Base-by-base conservation (phyloP, 1,140 invertebrate genomes). In the Muscidifurax raptorellus region DNA sequence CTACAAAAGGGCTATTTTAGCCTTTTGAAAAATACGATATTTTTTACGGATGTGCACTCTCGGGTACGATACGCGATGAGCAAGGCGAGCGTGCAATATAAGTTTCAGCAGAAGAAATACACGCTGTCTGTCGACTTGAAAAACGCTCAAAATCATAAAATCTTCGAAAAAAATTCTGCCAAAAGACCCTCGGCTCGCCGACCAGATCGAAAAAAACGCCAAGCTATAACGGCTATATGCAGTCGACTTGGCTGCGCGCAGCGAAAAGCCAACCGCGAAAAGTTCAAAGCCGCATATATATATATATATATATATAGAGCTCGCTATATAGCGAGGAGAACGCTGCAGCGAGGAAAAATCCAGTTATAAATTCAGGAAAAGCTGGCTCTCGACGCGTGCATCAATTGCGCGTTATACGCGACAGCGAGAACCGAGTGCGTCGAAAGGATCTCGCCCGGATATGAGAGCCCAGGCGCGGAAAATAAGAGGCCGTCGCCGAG, bases 291-390 rank as follows among this genome's bases (percentile, higher is more conserved):
- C 15, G n/a, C n/a, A n/a, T n/a, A n/a, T n/a, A n/a, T n/a, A n/a
- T n/a, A n/a, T n/a, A n/a, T n/a, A n/a, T n/a, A n/a, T n/a, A n/a
- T n/a, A 40, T n/a, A 15, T 30, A 25, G 27, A 71, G 79, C 40
- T 28, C 40, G 22, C 18, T 59, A 47, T 47, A 47, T 40, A 40
- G n/a, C n/a, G n/a, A n/a, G n/a, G 36, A 40, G 36, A 40, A 40
- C 36, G 36, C 3, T n/a, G 36, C 44, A 59, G 52, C 52, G 52
- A 1, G 4, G 52, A 82, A 82, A 82, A 59, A 82, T 82, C 52
- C n/a, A 82, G 71, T 66, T 81, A 72, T 81, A 74, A 81, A 81
- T 81, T 81, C 80, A 74, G 69, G 28, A 15, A 36, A 28, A 59
- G 44, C 80, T 81, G 59, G 40, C 52, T 82, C 74, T 82, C 71